phyloP scores from a whole-genome alignment of 2,797 vertebrate species.

The Lepilemur ruficaudatus region DNA sequence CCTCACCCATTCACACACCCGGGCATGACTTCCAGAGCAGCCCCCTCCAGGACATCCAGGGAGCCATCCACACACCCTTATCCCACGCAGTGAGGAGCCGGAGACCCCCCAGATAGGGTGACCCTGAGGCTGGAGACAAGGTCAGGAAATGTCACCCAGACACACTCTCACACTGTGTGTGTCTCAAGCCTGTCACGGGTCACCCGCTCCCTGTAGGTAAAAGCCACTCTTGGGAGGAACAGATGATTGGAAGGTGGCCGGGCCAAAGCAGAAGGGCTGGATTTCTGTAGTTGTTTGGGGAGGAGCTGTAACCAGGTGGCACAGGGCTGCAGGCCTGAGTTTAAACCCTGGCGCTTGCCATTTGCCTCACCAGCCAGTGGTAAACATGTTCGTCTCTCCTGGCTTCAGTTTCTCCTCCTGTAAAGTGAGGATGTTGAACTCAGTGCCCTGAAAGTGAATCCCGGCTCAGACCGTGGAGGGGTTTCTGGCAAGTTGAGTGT shows the following conservation, averaged over 20 bases:
- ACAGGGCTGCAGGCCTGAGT: background rate
- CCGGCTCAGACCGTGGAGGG: background rate
- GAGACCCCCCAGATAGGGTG: conserved; percentile 45
- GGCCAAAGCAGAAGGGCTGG: background rate
- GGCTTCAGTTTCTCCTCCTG: conserved; percentile 5
- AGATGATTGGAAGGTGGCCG: background rate
- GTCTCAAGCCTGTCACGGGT: background rate
- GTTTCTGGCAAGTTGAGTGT: background rate
- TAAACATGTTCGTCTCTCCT: background rate
- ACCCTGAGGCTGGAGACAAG: conserved; percentile 73
- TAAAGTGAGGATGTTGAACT: conserved; percentile 46
- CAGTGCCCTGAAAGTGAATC: background rate
- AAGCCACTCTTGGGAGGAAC: background rate
- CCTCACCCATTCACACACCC: conserved; percentile 8
- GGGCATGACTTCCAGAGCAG: background rate
- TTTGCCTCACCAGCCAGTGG: background rate
- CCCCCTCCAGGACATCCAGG: background rate
- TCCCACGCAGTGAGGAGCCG: background rate
- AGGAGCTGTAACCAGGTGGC: background rate
- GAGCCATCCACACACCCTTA: background rate
- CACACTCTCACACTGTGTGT: background rate
- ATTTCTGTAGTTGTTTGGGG: background rate
- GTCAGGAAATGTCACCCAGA: conserved; percentile 72
- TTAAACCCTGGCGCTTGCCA: background rate
- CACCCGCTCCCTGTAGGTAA: background rate